Percentiles rank a stretch among this genome's conserved stretches.
phyloP scores from a whole-genome alignment of 2,797 vertebrate species.

The Pterois miles region DNA sequence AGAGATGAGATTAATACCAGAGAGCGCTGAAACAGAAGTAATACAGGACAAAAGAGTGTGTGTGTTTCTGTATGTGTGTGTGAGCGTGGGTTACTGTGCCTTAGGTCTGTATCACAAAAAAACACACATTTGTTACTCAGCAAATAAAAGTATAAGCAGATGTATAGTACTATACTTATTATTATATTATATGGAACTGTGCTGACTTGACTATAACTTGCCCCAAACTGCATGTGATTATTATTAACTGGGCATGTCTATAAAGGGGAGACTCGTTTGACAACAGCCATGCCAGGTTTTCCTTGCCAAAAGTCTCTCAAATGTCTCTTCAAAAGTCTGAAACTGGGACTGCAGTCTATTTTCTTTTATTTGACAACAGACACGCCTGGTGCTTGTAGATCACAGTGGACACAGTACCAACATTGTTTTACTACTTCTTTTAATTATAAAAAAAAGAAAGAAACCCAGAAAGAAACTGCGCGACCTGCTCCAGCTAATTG shows the following conservation, averaged over 20 bases:
- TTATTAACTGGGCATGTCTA: no score
- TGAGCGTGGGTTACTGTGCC: not conserved
- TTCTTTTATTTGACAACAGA: not conserved
- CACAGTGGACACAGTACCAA: not conserved
- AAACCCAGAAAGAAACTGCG: not conserved
- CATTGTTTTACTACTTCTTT: not conserved
- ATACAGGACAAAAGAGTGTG: not conserved
- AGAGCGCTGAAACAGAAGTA: constrained; percentile 10
- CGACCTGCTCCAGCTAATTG: not conserved
- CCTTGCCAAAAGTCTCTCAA: no score
- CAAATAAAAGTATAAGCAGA: constrained; percentile 16
- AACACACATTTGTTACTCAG: not conserved
- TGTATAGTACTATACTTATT: no score
- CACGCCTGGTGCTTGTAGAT: not conserved
- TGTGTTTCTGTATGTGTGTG: not conserved
- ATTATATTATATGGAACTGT: no score
- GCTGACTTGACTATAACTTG: no score
- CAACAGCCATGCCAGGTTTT: no score
- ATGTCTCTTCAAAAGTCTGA: no score
- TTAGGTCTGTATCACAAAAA: not conserved
- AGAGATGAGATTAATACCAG: constrained; percentile 3
- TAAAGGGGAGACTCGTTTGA: no score
- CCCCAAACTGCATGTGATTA: no score
- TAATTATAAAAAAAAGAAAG: not conserved
- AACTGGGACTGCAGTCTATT: not conserved